Conservation (phyloP, 2,797 vertebrate species). For the Choloepus didactylus region DNA sequence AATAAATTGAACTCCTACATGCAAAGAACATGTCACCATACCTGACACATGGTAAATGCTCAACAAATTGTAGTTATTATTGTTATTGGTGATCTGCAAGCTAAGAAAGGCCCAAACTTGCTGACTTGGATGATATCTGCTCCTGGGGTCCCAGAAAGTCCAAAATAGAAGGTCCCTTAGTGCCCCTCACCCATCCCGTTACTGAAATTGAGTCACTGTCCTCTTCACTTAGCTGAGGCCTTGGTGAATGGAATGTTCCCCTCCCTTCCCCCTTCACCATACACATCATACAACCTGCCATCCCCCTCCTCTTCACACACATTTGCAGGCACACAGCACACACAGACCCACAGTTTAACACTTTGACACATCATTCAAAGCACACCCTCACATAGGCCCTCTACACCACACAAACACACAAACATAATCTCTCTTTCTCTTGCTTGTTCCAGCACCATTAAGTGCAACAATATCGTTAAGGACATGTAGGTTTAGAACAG, state of each 20-base stretch:
- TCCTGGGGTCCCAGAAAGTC: background rate
- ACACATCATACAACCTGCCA: background rate
- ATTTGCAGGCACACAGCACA: background rate
- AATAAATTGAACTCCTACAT: background rate
- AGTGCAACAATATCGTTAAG: background rate
- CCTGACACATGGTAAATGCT: background rate
- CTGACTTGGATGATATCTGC: background rate
- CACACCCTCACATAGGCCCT: background rate
- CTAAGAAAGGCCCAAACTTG: conserved; percentile 6
- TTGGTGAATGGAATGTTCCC: background rate
- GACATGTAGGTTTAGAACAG: conserved; percentile 6
- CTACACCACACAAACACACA: background rate
- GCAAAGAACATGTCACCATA: background rate
- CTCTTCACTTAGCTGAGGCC: background rate
- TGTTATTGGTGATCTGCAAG: background rate
- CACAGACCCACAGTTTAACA: background rate
- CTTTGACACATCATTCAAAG: background rate
- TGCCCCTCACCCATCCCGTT: background rate
- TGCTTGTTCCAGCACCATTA: background rate
- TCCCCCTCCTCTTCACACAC: background rate
- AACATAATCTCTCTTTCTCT: background rate
- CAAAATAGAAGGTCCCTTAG: background rate
- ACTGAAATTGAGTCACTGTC: background rate
- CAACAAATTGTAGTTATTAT: background rate
- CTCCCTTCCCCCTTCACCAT: background rate